These are phyloP conservation scores for Cavia porcellus DNA, from an alignment of 2,113 vertebrate species.

Conservation along the genomic window DNA sequence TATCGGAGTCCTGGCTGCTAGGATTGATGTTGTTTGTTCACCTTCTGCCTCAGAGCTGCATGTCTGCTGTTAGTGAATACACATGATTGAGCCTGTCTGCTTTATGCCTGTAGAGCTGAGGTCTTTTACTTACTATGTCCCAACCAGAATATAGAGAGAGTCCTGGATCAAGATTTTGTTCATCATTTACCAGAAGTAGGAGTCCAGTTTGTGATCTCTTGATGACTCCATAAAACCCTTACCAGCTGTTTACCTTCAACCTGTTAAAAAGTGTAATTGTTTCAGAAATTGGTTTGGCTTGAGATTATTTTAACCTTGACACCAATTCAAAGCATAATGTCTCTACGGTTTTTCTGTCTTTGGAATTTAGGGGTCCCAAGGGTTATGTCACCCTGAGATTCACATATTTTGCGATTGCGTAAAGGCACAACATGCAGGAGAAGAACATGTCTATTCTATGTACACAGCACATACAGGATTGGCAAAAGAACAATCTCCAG, in stretches of 20 bases:
- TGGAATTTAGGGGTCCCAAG: neutral
- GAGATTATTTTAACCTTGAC: constrained; percentile 38
- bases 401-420: neutral
- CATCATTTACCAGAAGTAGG: neutral
- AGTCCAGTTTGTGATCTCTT: neutral
- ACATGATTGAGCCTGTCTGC: neutral
- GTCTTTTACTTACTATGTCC: neutral
- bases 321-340: neutral
- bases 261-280: neutral
- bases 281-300: constrained; percentile 32
- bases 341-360: neutral
- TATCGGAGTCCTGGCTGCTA: neutral
- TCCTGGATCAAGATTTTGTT: neutral
- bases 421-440: constrained; percentile 33
- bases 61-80: neutral
- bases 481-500: constrained; percentile 7
- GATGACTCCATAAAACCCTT: accelerated
- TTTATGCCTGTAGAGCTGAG: neutral
- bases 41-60: neutral
- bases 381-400: neutral
- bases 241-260: neutral
- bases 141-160: neutral
- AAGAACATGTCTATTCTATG: neutral
- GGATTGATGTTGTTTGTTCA: neutral
- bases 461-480: neutral